Base-by-base conservation (phyloP, 1,140 invertebrate genomes). In the Caenorhabditis remanei region DNA sequence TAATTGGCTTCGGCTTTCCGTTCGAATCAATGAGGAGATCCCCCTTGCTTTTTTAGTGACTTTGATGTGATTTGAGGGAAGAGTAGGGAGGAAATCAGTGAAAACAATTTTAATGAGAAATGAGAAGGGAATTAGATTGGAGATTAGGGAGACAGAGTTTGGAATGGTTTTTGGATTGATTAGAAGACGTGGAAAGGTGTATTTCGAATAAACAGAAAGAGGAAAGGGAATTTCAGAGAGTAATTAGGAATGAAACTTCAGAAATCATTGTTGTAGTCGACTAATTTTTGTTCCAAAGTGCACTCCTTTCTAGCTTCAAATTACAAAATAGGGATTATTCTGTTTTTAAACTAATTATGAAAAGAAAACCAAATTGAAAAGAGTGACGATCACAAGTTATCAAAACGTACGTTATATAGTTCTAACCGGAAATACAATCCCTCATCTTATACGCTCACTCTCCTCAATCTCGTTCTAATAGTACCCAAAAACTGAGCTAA, bases 1-100 rank as follows among this genome's bases (percentile, higher is more conserved):
- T 71, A 71, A 71, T 71, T 43, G 65, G 65, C 65, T 71, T 71
- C 40, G 65, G 65, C 65, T 71, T 71, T 71, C 65, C 65, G 61
- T 32, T 63, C 61, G 24, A 63, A 32, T 63, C 61, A 21, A 63
- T 63, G 61, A 63, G 61, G 61, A 53, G 50, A 53, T 11, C 11
- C 50, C 32, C 32, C 32, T 32, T 0, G 50, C 13, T 63, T 63
- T 63, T 32, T 63, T 63, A n/a, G 65, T n/a, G 40, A 71, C 65
- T 71, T 71, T 71, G 65, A 71, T 71, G 65, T 7, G 65, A 71
- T 71, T 71, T 46, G 4, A 43, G 32, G 50, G 50, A 11, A 53
- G 50, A 53, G 9, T 53, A 24, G 24, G 11, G 65, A 16, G 40
- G 65, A 43, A 71, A 71, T 71, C 65, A 71, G 41, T 71, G 40